Evolutionary conservation across 1,140 invertebrate genomes (phyloP).

Genomic region (Neuroterus valhalla): DNA sequence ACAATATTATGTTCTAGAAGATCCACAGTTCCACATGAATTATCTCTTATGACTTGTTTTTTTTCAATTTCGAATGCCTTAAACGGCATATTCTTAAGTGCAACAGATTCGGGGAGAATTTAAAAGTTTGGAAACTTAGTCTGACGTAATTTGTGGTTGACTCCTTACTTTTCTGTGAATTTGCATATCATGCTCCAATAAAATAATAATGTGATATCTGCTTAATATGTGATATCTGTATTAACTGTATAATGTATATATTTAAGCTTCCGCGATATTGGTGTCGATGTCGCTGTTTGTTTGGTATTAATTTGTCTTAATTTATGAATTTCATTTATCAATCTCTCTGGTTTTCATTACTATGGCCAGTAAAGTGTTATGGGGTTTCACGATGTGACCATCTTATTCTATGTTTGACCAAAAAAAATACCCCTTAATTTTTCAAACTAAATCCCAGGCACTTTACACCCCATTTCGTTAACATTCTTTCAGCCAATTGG

Average conservation of each 20-base stretch:
- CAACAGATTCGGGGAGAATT: no score
- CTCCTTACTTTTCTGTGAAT: no score
- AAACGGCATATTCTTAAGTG: no score
- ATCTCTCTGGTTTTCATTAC: not conserved
- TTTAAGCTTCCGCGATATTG: not conserved
- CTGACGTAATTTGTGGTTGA: no score
- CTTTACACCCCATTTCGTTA: conserved; percentile 8
- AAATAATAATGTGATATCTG: not conserved
- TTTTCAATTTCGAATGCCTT: no score
- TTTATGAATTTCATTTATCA: not conserved
- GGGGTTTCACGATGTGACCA: not conserved
- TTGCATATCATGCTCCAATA: not conserved
- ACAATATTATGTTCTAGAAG: no score
- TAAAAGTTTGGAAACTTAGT: no score
- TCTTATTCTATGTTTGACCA: not conserved
- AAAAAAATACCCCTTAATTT: no score
- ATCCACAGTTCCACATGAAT: no score
- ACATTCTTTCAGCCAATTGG: conserved; percentile 49
- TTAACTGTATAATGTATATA: not conserved
- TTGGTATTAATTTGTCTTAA: not conserved
- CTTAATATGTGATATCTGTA: not conserved
- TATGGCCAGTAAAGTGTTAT: conserved; percentile 8
- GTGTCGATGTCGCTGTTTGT: not conserved
- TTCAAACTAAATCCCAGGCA: not conserved
- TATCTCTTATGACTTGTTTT: no score